Percentiles rank a stretch among this genome's conserved stretches.
Evolutionary conservation across 1,140 invertebrate genomes (phyloP).

Genomic region (Lasioglossum albipes): DNA sequence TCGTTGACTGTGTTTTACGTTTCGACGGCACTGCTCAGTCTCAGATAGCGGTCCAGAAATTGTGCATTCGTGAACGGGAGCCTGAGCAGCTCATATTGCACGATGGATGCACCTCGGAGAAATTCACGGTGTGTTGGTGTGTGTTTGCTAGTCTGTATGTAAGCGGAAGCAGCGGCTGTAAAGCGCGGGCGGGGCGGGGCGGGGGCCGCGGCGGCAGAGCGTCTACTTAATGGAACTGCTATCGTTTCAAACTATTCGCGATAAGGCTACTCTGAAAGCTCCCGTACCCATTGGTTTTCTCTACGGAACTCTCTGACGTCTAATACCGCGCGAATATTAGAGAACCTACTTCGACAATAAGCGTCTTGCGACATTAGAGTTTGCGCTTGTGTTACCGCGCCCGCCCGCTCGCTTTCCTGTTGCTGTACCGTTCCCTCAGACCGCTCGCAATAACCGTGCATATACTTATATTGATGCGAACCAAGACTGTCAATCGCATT

Average conservation of each 20-base stretch:
- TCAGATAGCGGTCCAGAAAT: conserved; percentile 23
- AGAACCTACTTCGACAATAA: not conserved
- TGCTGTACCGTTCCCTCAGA: not conserved
- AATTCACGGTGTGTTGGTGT: not conserved
- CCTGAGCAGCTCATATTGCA: not conserved
- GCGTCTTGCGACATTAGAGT: not conserved
- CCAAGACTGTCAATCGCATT: no score
- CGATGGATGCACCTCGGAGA: conserved; percentile 4
- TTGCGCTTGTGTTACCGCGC: not conserved
- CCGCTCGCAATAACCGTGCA: not conserved
- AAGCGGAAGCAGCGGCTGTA: conserved; percentile 15
- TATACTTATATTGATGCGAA: no score
- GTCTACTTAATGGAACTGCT: conserved; percentile 31
- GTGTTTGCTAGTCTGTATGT: not conserved
- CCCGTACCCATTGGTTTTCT: conserved; percentile 24
- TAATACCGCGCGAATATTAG: conserved; percentile 3
- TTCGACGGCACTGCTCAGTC: not conserved
- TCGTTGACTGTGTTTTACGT: conserved; percentile 19
- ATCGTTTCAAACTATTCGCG: conserved; percentile 24
- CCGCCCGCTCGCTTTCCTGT: not conserved
- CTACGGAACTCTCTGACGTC: not conserved
- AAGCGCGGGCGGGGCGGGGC: not conserved
- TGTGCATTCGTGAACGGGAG: conserved; percentile 1
- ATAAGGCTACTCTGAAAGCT: conserved; percentile 15
- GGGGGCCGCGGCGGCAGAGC: not conserved